Evolutionary conservation across 2,113 vertebrate species (phyloP).

Genomic region (Sapajus apella): DNA sequence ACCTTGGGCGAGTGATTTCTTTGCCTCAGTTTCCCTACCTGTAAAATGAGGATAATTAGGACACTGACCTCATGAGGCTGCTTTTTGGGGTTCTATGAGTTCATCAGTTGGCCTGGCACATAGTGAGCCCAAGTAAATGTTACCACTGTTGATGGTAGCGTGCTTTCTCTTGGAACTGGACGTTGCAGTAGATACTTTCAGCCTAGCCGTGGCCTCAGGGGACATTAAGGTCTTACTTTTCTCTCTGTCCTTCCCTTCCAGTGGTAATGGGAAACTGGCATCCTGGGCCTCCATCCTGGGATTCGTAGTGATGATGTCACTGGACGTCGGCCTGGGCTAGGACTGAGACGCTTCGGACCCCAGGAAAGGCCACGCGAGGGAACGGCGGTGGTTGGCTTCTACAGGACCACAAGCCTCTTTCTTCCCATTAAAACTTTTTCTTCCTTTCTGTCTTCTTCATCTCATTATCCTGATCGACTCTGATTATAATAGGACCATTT

Average conservation of each 20-base stretch:
- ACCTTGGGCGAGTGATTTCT: neutral
- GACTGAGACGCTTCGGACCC: rapidly evolving
- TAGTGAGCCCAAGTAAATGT: no score
- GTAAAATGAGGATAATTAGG: neutral
- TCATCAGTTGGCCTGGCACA: rapidly evolving
- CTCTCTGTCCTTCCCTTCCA: constrained; percentile 73
- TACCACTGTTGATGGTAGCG: rapidly evolving
- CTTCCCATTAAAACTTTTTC: neutral
- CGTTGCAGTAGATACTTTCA: no score
- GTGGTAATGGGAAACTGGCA: constrained; percentile 95
- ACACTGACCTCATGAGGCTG: rapidly evolving
- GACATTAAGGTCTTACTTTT: neutral
- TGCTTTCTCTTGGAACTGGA: neutral
- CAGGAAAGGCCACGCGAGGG: constrained; percentile 20
- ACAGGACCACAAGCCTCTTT: neutral
- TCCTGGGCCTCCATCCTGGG: constrained; percentile 96
- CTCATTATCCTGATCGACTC: constrained; percentile 24
- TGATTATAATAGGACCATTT: neutral
- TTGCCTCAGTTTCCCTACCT: neutral
- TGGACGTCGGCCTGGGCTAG: constrained; percentile 96
- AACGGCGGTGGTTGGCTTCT: neutral
- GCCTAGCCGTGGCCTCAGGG: neutral
- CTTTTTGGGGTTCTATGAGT: neutral
- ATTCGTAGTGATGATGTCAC: constrained; percentile 98
- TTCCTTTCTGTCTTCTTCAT: neutral